Evolutionary conservation across 2,888 invertebrate genomes (phyloP).

Genomic region (Amphipoea lucens): DNA sequence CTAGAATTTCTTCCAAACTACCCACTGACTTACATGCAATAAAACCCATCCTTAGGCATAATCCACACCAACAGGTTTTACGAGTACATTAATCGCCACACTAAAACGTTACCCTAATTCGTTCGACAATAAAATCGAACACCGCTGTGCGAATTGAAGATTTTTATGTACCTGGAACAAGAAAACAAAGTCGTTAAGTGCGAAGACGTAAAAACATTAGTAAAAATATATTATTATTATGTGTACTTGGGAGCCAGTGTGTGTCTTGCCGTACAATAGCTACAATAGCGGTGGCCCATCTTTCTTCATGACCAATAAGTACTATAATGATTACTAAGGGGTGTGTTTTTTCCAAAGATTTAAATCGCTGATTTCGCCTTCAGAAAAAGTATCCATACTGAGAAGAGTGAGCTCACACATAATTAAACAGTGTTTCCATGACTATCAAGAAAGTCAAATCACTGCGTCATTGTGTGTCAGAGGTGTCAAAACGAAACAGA

Average conservation of each 20-base stretch:
- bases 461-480: background rate
- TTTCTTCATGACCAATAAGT: background rate
- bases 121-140: constrained; percentile 70
- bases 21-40: constrained; percentile 34
- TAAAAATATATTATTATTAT: constrained; percentile 46
- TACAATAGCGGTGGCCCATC: no score
- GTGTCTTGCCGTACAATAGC: background rate
- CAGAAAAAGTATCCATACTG: background rate
- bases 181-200: constrained; percentile 81
- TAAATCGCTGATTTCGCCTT: background rate
- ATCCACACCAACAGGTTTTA: constrained; percentile 61
- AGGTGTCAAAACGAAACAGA: background rate
- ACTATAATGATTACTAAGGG: background rate
- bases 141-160: constrained; percentile 65
- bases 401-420: background rate
- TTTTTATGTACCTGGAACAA: constrained; percentile 82
- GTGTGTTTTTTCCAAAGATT: background rate
- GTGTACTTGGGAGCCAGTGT: constrained; percentile 9
- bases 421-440: background rate
- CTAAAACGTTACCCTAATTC: constrained; percentile 72
- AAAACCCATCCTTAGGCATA: constrained; percentile 42
- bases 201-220: constrained; percentile 49
- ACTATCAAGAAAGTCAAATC: background rate
- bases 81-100: constrained; percentile 65
- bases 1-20: background rate